phyloP scores from a whole-genome alignment of 2,888 invertebrate genomes.

The Thereva nobilitata region DNA sequence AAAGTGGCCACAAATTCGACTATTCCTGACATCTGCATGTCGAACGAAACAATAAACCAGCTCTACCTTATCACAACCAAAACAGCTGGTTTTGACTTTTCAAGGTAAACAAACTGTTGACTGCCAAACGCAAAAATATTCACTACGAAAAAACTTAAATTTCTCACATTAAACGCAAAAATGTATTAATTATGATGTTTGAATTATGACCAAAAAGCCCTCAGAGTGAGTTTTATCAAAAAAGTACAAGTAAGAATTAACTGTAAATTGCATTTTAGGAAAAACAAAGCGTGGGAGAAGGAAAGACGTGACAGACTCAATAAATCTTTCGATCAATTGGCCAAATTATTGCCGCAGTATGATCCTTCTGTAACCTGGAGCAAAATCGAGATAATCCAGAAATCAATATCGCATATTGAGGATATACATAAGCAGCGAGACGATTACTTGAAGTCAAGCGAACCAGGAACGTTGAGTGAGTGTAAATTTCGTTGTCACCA shows the following conservation, averaged over 20 bases:
- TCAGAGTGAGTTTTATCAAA: slow-evolving; percentile 40
- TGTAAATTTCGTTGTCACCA: slow-evolving; percentile 16
- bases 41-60: neutral
- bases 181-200: neutral
- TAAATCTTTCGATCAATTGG: slow-evolving; percentile 51
- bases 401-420: slow-evolving; percentile 54
- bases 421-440: slow-evolving; percentile 56
- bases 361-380: slow-evolving; percentile 55
- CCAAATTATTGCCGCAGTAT: slow-evolving; percentile 52
- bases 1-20: no score
- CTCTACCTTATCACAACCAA: neutral
- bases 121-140: neutral
- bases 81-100: slow-evolving; percentile 12
- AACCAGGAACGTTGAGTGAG: slow-evolving; percentile 44
- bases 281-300: slow-evolving; percentile 64
- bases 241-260: neutral
- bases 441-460: slow-evolving; percentile 46
- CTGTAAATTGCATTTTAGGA: slow-evolving; percentile 35
- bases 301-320: slow-evolving; percentile 64
- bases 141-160: neutral
- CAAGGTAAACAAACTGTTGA: slow-evolving; percentile 24
- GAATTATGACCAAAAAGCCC: slow-evolving; percentile 45
- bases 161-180: neutral
- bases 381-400: slow-evolving; percentile 57
- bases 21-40: neutral